A percentile compares a stretch with the other conserved stretches of the same genome.
Conservation (phyloP, 2,888 invertebrate species). For the Rhagophthalmus giganteus region DNA sequence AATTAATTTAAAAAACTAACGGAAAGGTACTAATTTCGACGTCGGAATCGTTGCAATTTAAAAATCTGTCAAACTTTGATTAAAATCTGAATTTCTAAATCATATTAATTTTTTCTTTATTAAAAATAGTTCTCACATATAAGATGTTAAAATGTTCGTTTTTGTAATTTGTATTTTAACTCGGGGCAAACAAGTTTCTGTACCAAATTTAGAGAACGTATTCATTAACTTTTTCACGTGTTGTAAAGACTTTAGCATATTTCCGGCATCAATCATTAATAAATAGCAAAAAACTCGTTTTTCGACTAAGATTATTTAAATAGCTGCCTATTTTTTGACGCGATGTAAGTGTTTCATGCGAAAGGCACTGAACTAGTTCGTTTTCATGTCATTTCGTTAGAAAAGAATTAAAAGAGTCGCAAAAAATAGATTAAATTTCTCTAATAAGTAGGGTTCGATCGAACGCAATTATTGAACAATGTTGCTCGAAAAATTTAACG, state of each 20-base stretch:
- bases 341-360: conserved; percentile 13
- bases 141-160: conserved; percentile 4
- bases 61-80: background rate
- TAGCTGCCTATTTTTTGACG: conserved; percentile 22
- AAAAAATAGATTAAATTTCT: background rate
- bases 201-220: conserved; percentile 25
- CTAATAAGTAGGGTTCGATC: no score
- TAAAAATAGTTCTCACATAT: background rate
- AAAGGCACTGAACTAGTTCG: conserved; percentile 25
- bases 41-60: background rate
- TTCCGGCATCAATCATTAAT: conserved; percentile 30
- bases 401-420: conserved; percentile 1
- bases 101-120: background rate
- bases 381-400: conserved; percentile 6
- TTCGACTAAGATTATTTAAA: conserved; percentile 22
- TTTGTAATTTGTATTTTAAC: conserved; percentile 13
- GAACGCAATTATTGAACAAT: conserved; percentile 1
- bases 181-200: conserved; percentile 18
- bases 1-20: background rate
- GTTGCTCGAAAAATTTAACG: no score
- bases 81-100: background rate
- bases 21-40: background rate
- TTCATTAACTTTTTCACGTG: conserved; percentile 26
- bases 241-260: conserved; percentile 18
- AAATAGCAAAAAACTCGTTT: conserved; percentile 22